A percentile compares a stretch with the other conserved stretches of the same genome.
These are phyloP conservation scores for Atta texana DNA, from an alignment of 1,140 invertebrate species.

Conservation along the genomic window DNA sequence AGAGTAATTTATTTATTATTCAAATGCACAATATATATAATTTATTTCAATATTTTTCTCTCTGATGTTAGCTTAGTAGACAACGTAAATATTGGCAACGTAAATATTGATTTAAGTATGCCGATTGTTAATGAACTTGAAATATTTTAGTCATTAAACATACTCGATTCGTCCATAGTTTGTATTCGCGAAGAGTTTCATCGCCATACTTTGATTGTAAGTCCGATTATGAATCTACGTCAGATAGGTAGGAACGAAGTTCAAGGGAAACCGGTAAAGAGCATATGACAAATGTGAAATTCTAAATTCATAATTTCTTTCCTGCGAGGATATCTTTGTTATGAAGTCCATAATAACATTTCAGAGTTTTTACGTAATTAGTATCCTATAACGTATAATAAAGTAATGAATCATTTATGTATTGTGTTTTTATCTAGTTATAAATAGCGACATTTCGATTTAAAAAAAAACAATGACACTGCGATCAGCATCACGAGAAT, in stretches of 20 bases:
- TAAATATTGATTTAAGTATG: conserved; percentile 38
- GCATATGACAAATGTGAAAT: not conserved
- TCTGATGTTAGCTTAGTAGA: not conserved
- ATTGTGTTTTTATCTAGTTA: not conserved
- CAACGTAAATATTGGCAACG: not conserved
- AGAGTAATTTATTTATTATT: not conserved
- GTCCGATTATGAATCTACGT: conserved; percentile 26
- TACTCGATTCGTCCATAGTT: conserved; percentile 25
- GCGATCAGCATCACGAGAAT: not conserved
- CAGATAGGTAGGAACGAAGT: conserved; percentile 60
- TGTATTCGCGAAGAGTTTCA: conserved; percentile 39
- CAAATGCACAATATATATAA: not conserved
- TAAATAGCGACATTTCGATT: not conserved
- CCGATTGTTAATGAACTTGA: not conserved
- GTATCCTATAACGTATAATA: not conserved
- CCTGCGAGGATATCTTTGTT: not conserved
- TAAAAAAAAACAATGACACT: not conserved
- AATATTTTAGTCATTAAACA: conserved; percentile 13
- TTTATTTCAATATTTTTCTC: not conserved
- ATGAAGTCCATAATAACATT: not conserved
- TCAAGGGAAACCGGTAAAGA: conserved; percentile 57
- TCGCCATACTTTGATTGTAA: conserved; percentile 38
- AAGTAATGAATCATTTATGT: not conserved
- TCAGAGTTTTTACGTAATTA: not conserved
- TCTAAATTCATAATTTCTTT: not conserved